Percentiles rank a stretch among this genome's conserved stretches.
These are phyloP conservation scores for Deilephila elpenor DNA, from an alignment of 2,888 invertebrate species.

Conservation along the genomic window DNA sequence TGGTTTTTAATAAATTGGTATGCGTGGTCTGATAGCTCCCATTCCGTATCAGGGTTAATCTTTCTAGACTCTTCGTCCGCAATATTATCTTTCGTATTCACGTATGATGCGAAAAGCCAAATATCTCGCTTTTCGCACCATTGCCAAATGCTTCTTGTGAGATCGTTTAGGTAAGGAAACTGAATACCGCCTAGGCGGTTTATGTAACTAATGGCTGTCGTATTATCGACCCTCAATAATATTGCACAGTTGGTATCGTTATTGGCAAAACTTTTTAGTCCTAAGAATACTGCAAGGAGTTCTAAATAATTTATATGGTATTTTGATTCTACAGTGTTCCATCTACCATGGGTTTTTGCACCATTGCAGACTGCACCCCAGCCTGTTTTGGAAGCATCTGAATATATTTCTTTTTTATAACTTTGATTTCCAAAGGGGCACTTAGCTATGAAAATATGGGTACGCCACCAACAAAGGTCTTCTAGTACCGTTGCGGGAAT, in stretches of 20 bases:
- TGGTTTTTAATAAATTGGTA: not conserved
- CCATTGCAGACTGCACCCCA: not conserved
- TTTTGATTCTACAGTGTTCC: not conserved
- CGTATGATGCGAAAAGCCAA: not conserved
- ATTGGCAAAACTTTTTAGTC: not conserved
- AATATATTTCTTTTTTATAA: not conserved
- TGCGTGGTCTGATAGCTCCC: not conserved
- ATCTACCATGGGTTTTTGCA: not conserved
- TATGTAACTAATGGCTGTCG: not conserved
- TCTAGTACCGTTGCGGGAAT: not conserved
- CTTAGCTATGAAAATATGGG: not conserved
- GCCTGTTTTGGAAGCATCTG: not conserved
- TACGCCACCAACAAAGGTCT: not conserved
- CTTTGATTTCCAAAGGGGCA: not conserved
- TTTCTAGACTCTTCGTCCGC: not conserved
- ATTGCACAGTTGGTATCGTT: not conserved
- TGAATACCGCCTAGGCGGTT: not conserved
- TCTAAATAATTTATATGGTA: not conserved
- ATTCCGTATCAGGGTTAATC: not conserved
- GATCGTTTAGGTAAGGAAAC: not conserved
- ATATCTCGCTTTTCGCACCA: not conserved
- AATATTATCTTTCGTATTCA: not conserved
- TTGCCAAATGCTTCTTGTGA: not conserved
- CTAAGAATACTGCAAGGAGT: not conserved
- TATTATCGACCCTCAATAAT: not conserved